Evolutionary conservation across 2,888 invertebrate species (phyloP), one percentile per base, ranked within the genome.

Genomic region (Andrena flavipes): DNA sequence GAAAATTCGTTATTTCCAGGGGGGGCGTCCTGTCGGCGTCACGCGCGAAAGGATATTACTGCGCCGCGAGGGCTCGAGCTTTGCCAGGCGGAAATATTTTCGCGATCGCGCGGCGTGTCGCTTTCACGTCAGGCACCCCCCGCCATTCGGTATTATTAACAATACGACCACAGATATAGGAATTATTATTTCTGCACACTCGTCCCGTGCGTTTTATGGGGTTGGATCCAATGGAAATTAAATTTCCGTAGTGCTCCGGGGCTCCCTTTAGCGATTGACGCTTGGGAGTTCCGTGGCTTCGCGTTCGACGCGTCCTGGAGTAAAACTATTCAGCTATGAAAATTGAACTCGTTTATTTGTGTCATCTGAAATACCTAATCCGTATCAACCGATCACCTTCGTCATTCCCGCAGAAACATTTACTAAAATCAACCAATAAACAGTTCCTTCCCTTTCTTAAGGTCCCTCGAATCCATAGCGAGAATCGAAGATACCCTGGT

Each of bases 1-100:
- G 29, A 79, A 84, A 84, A 81, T 82, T 84, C 80, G 80, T 79
- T 84, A 73, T 70, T 69, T 71, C 64, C 62, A 33, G 16, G 23
- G 16, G 23, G 26, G 8, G 10, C 49, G 16, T 23, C 49, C 49
- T 26, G 3, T n/a, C 35, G n/a, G 20, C 29, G 59, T 68, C 69
- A 20, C 48, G 0, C 26, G 51, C 42, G 70, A 74, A 80, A 71
- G 70, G 13, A 71, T 70, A 63, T 64, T 60, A 71, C 51, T 60
- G 6, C 33, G 10, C 8, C 29, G 60, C 20, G 51, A 10, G 42
- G 10, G 5, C 29, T 29, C 20, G 51, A 10, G 30, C 10, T 42
- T 16, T 6, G 26, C 10, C n/a, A 10, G 20, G 1, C 20, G 48
- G 16, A 51, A 70, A 75, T 70, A 59, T 71, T 65, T 49, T 64